Evolutionary conservation across 2,113 vertebrate genomes (phyloP).

Genomic region (Lasiurus cinereus): DNA sequence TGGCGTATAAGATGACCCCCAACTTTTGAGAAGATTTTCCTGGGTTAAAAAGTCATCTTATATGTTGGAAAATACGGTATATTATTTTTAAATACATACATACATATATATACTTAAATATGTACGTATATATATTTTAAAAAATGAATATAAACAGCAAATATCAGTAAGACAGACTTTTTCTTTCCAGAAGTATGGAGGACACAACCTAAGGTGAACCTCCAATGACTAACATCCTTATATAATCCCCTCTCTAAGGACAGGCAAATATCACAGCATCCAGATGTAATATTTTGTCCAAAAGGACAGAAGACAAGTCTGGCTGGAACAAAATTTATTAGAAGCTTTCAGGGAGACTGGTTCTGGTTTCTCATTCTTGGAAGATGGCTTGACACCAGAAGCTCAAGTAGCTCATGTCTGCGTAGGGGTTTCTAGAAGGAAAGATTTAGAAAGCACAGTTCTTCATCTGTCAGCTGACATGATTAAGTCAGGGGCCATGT

Average conservation of each 20-base stretch:
- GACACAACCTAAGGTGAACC: not conserved
- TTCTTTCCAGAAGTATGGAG: not conserved
- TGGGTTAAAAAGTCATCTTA: too few relatives aligned
- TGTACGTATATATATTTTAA: too few relatives aligned
- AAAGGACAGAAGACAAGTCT: not conserved
- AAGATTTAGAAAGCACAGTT: slow-evolving; percentile 72
- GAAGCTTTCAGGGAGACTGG: slow-evolving; percentile 59
- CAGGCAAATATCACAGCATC: not conserved
- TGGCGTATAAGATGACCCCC: too few relatives aligned
- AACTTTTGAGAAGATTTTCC: too few relatives aligned
- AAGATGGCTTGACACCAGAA: slow-evolving; percentile 69
- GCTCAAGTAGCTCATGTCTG: slow-evolving; percentile 69
- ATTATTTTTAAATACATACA: too few relatives aligned
- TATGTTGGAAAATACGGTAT: too few relatives aligned
- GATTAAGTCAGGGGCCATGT: slow-evolving; percentile 31
- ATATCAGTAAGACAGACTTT: not conserved
- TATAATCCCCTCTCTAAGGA: not conserved
- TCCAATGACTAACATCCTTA: not conserved
- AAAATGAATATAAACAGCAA: not conserved
- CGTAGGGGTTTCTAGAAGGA: slow-evolving; percentile 74
- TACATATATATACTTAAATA: not conserved
- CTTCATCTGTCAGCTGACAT: slow-evolving; percentile 79
- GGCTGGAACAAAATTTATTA: slow-evolving; percentile 72
- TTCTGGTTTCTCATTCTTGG: slow-evolving; percentile 41
- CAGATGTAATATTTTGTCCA: not conserved